A percentile compares a stretch with the other conserved stretches of the same genome.
Conservation (phyloP, 2,888 invertebrate species). For the Sisyra nigra region DNA sequence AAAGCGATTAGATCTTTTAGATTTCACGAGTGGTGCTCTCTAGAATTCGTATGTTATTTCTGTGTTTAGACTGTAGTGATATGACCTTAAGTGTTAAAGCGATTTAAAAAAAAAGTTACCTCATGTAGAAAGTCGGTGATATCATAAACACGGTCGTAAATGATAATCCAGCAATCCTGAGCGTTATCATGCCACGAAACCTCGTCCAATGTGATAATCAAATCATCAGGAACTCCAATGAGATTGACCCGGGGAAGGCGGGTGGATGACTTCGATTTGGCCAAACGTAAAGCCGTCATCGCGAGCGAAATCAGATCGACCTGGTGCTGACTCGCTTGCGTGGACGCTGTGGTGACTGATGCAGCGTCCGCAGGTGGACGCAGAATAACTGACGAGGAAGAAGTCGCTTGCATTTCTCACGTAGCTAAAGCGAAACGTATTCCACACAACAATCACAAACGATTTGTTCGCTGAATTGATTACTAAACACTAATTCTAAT, state of each 20-base stretch:
- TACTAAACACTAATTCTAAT: too few relatives aligned
- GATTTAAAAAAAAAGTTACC: constrained; percentile 26
- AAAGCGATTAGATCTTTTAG: not conserved
- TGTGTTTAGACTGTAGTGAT: not conserved
- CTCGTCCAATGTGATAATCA: constrained; percentile 50
- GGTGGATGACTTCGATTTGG: constrained; percentile 14
- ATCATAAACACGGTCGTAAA: constrained; percentile 75
- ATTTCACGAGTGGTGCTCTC: not conserved
- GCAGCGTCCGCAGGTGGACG: too few relatives aligned
- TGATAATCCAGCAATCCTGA: constrained; percentile 71
- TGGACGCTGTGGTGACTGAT: not conserved
- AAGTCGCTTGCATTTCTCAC: too few relatives aligned
- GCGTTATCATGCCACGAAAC: constrained; percentile 57
- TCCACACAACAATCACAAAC: too few relatives aligned
- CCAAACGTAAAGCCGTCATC: constrained; percentile 32
- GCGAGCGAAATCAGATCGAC: constrained; percentile 27
- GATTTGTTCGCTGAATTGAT: too few relatives aligned
- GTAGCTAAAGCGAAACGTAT: too few relatives aligned
- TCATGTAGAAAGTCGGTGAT: constrained; percentile 57
- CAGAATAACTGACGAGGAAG: too few relatives aligned
- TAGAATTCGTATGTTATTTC: not conserved
- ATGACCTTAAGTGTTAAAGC: not conserved
- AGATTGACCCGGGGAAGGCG: not conserved
- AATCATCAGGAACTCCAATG: constrained; percentile 22
- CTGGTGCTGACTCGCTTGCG: constrained; percentile 20